Evolutionary conservation across 2,113 vertebrate genomes (phyloP).

Genomic region (Cryptotis parvus): DNA sequence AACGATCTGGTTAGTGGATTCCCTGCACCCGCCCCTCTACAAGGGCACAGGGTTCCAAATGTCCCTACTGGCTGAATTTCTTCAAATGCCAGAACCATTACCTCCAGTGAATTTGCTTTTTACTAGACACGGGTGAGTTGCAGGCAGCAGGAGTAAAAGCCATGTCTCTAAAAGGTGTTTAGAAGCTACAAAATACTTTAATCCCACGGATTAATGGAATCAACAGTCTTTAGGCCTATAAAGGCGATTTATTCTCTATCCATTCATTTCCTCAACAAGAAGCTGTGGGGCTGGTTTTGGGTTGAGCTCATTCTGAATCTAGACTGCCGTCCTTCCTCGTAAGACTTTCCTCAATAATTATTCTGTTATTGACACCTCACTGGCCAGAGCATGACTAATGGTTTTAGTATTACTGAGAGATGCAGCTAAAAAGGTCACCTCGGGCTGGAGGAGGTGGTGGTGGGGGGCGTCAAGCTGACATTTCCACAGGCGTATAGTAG

Average conservation of each 20-base stretch:
- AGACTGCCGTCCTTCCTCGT: conserved; percentile 65
- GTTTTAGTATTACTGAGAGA: conserved; percentile 73
- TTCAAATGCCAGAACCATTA: conserved; percentile 70
- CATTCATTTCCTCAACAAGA: conserved; percentile 77
- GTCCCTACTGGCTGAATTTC: conserved; percentile 26
- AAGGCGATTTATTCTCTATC: conserved; percentile 66
- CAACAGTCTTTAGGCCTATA: conserved; percentile 62
- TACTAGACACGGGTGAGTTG: conserved; percentile 43
- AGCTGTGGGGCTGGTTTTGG: conserved; percentile 54
- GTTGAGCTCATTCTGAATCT: conserved; percentile 46
- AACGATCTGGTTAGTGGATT: not conserved
- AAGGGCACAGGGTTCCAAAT: not conserved
- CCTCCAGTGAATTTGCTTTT: conserved; percentile 42
- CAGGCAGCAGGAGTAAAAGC: conserved; percentile 68
- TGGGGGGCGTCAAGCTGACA: conserved; percentile 15
- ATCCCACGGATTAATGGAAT: conserved; percentile 68
- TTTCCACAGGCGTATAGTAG: conserved; percentile 44
- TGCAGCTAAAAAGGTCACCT: conserved; percentile 77
- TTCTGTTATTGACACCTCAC: conserved; percentile 82
- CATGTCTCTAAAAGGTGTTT: conserved; percentile 70
- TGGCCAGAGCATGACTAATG: conserved; percentile 81
- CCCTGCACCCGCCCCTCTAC: not conserved
- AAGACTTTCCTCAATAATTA: conserved; percentile 74
- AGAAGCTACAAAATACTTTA: conserved; percentile 71
- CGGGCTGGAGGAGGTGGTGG: not conserved